Evolutionary conservation across 2,113 vertebrate genomes (phyloP), one percentile per base, ranked within the genome.

Genomic region (Perca flavescens): DNA sequence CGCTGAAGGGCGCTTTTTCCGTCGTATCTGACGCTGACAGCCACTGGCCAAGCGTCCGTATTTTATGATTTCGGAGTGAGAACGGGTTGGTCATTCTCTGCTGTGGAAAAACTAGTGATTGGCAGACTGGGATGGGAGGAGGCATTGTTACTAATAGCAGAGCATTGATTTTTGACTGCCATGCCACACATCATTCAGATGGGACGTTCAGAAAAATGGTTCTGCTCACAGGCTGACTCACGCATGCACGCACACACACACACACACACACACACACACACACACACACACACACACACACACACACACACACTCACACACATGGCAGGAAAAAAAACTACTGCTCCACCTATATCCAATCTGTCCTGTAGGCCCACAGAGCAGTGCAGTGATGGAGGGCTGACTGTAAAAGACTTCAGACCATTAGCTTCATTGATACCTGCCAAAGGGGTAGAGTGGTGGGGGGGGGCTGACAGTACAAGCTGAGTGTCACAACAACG

Each of bases 401-500:
- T 25, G 69, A 46, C 60, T 79, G 47, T 86, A 74, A 81, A 87
- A 82, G 61, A 88, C 57, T 66, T 40, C 54, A 72, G 19, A 64
- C 58, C 84, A 88, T 89, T 91, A 89, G 77, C 77, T 79, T 71
- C 79, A 86, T 85, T 81, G 87, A 91, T 84, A 86, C 84, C 83
- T 88, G 79, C 80, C 79, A 68, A 34, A 62, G 11, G 47, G 21
- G 47, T 0, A 3, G 34, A 0, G 21, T 1, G 2, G 12, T 17
- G n/a, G 10, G 21, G 28, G 14, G 75, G 13, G 36, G 63, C 65
- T 67, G 79, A 87, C 75, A 82, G 69, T 19, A 69, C 79, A 80
- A 67, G 58, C n/a, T 3, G 40, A 52, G 49, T 73, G 67, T 74
- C 84, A 77, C 65, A 86, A 72, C 61, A 87, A 90, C 75, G 68